Evolutionary conservation across 2,797 vertebrate genomes (phyloP), one percentile per base, ranked within the genome.

Genomic region (Galaxias olidus): DNA sequence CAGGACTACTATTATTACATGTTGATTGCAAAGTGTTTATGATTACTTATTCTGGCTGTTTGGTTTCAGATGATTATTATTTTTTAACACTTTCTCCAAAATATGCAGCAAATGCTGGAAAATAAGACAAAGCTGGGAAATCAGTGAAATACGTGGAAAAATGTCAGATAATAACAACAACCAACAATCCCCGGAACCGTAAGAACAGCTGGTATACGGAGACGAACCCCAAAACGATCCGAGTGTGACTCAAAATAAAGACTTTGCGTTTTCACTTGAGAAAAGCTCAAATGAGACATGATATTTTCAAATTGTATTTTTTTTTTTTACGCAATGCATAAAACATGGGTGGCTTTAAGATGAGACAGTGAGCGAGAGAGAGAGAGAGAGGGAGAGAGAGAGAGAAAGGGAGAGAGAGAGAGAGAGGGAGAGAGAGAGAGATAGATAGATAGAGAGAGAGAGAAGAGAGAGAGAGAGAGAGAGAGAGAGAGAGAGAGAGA

Each of bases 231-330:
- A 30, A 30, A 2, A 30, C 30, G 30, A n/a, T n/a, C 30, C 73
- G 81, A 76, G 86, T 78, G 84, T 79, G 79, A 30, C 30, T 30
- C 82, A 82, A 75, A 86, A 85, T 89, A 83, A 85, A 90, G 86
- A 89, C 84, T 87, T 87, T 85, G 81, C 71, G 68, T 84, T 86
- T 84, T 85, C 81, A 84, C 84, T 79, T 57, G 71, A 82, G 76
- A 71, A 88, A 77, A 75, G 80, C 85, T 90, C 85, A 89, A 91
- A 90, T 88, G 87, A 91, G 89, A 83, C 90, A 78, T 88, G 86
- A 88, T 87, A 83, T 88, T 30, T 86, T 84, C 74, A 69, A 78
- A 84, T 85, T 69, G 83, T 74, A 69, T 81, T 76, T 66, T 63
- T 62, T 47, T 77, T 69, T 67, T 77, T 54, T 13, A 69, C 72